Conservation (phyloP, 2,888 invertebrate species). For the Myathropa florea region DNA sequence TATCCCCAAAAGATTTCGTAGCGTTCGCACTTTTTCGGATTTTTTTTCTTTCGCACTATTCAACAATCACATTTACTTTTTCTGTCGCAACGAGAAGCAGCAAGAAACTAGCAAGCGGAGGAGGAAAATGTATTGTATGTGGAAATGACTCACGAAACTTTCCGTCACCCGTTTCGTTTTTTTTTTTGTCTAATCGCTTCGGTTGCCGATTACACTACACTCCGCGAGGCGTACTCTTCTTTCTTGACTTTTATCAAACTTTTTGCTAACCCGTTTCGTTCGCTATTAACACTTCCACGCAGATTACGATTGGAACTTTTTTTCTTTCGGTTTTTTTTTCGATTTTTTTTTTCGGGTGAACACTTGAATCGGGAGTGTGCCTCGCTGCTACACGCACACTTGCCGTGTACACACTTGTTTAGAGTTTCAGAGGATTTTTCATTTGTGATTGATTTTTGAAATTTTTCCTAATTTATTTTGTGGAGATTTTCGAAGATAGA, state of each 20-base stretch:
- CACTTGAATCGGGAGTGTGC: slow-evolving; percentile 57
- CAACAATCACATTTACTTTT: slow-evolving; percentile 37
- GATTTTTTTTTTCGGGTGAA: slow-evolving; percentile 17
- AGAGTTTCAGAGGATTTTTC: slow-evolving; percentile 41
- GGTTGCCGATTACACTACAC: slow-evolving; percentile 52
- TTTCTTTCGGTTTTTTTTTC: slow-evolving; percentile 26
- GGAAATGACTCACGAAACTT: slow-evolving; percentile 64
- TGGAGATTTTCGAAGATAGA: slow-evolving; percentile 32
- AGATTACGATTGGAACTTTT: slow-evolving; percentile 46
- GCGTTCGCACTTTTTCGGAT: slow-evolving; percentile 36
- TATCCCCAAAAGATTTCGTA: slow-evolving; percentile 21
- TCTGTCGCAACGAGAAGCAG: background rate
- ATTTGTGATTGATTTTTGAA: slow-evolving; percentile 46
- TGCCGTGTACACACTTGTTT: slow-evolving; percentile 17
- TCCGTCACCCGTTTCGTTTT: slow-evolving; percentile 57
- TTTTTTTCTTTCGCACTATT: slow-evolving; percentile 19
- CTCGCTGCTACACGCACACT: slow-evolving; percentile 53
- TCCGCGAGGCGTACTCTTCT: slow-evolving; percentile 60
- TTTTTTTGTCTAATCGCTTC: slow-evolving; percentile 23
- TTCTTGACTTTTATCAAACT: slow-evolving; percentile 32
- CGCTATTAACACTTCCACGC: slow-evolving; percentile 52
- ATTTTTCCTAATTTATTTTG: slow-evolving; percentile 12
- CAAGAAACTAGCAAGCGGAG: slow-evolving; percentile 16
- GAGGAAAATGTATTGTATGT: slow-evolving; percentile 41
- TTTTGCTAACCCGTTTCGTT: slow-evolving; percentile 32